phyloP scores from a whole-genome alignment of 2,888 invertebrate genomes.

The Bimastos eiseni region DNA sequence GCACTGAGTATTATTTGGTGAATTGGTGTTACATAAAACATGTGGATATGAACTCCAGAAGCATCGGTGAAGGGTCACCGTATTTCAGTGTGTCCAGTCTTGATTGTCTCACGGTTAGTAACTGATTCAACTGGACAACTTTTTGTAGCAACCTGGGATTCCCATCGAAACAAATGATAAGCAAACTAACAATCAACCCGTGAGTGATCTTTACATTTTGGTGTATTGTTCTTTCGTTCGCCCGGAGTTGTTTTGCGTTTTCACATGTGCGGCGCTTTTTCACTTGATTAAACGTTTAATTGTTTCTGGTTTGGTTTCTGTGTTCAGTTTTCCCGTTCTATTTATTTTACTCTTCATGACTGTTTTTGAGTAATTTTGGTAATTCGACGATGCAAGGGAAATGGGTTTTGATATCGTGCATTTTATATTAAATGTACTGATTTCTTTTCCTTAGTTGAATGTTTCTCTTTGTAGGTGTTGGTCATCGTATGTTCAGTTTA shows the following conservation, averaged over 20 bases:
- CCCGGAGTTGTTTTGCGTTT: background rate
- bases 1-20: background rate
- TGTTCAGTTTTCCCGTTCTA: background rate
- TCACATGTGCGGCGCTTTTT: background rate
- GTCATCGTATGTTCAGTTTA: background rate
- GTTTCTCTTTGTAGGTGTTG: background rate
- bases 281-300: background rate
- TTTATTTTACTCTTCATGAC: background rate
- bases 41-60: background rate
- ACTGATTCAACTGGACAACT: background rate
- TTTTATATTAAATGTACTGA: background rate
- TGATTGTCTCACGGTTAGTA: background rate
- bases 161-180: background rate
- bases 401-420: background rate
- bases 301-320: background rate
- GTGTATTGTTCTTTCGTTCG: background rate
- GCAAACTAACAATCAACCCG: background rate
- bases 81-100: background rate
- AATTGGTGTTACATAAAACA: background rate
- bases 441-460: background rate
- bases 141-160: constrained; percentile 14
- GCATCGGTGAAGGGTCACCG: background rate
- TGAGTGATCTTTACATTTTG: background rate
- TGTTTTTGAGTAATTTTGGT: background rate
- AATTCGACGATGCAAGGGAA: background rate